These are phyloP conservation scores for Deroptyus accipitrinus DNA, from an alignment of 2,113 vertebrate species.

Conservation along the genomic window DNA sequence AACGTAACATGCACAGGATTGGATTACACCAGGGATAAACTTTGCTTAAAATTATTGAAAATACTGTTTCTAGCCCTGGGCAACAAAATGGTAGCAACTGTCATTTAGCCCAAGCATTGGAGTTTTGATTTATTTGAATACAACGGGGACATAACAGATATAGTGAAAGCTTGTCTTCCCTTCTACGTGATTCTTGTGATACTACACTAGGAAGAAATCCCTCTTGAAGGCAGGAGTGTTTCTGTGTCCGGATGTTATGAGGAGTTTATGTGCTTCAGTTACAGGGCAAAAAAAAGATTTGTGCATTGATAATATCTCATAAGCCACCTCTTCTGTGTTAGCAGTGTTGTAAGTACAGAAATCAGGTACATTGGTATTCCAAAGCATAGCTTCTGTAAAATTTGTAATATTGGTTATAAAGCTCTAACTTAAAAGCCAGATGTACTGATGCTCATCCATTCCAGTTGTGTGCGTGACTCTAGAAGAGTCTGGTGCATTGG, in stretches of 20 bases:
- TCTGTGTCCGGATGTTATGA: not conserved
- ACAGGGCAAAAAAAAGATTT: fast-evolving
- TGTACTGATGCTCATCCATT: not conserved
- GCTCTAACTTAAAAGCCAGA: not conserved
- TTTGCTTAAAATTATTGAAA: not conserved
- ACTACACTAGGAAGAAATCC: not conserved
- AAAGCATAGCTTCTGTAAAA: not conserved
- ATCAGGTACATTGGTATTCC: not conserved
- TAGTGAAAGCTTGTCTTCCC: not conserved
- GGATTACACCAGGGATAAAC: not conserved
- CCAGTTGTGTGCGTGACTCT: not conserved
- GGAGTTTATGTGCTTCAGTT: not conserved
- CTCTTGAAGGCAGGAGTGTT: not conserved
- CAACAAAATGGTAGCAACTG: not conserved
- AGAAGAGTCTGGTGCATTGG: not conserved
- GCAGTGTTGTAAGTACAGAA: not conserved
- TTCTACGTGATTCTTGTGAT: not conserved
- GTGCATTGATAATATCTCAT: not conserved
- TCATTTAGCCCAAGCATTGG: not conserved
- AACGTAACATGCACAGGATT: fast-evolving
- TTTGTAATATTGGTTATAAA: not conserved
- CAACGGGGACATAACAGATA: not conserved
- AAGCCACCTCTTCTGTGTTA: not conserved
- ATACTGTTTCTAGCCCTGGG: not conserved
- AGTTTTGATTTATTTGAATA: not conserved